Evolutionary conservation across 2,797 vertebrate species (phyloP).

Genomic region (Acanthurus leucopareius): DNA sequence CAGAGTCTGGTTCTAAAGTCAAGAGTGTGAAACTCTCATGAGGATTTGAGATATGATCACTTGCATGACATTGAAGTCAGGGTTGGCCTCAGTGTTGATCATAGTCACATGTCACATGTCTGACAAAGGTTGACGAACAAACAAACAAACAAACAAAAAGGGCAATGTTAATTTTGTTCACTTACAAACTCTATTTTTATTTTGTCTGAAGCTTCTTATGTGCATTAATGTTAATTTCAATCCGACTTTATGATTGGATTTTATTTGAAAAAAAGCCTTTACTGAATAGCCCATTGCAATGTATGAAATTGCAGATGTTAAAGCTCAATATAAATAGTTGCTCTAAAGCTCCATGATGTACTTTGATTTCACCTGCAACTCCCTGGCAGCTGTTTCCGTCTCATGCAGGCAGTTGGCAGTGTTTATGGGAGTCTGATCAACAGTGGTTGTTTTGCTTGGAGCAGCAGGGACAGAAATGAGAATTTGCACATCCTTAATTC

Average conservation of each 20-base stretch:
- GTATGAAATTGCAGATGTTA: conserved; percentile 23
- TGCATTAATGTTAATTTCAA: too few relatives aligned
- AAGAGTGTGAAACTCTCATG: conserved; percentile 42
- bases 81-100: background rate
- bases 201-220: too few relatives aligned
- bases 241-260: background rate
- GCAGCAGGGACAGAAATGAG: conserved; percentile 72
- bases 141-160: background rate
- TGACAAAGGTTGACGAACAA: background rate
- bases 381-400: conserved; percentile 69
- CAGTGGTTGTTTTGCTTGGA: conserved; percentile 74
- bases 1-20: conserved; percentile 42
- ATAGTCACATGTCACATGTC: background rate
- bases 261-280: background rate
- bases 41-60: conserved; percentile 30
- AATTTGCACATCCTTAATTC: conserved; percentile 73
- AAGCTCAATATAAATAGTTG: conserved; percentile 28
- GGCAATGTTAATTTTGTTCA: background rate
- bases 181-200: too few relatives aligned
- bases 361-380: conserved; percentile 57
- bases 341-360: conserved; percentile 37
- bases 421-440: conserved; percentile 72
- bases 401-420: conserved; percentile 65
- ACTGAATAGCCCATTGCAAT: conserved; percentile 1
- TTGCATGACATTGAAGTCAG: conserved; percentile 1